A percentile compares a stretch with the other conserved stretches of the same genome.
phyloP scores from a whole-genome alignment of 2,113 vertebrate genomes.

The Cervus canadensis region DNA sequence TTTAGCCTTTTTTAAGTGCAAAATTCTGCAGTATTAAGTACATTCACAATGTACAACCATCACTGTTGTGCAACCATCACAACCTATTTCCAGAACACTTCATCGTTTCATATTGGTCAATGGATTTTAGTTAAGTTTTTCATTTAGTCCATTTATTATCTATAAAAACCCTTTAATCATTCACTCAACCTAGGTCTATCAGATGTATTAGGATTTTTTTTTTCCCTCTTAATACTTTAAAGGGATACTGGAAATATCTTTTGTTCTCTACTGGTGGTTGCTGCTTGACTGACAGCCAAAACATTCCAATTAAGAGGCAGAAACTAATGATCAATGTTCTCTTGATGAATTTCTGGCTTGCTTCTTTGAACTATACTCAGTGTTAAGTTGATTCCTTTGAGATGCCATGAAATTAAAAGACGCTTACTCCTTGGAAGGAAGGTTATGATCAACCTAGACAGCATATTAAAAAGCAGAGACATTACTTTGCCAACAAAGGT shows the following conservation, averaged over 20 bases:
- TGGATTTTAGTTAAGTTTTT: background rate
- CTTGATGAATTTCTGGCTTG: background rate
- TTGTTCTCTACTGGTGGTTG: background rate
- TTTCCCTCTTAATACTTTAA: background rate
- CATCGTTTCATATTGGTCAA: background rate
- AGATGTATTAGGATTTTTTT: background rate
- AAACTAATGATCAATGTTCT: background rate
- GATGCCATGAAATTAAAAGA: background rate
- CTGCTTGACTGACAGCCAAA: background rate
- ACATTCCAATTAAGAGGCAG: background rate
- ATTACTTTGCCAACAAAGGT: background rate
- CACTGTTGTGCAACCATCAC: background rate
- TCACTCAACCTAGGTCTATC: background rate
- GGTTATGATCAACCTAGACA: no score
- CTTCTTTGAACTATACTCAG: slow-evolving; percentile 18
- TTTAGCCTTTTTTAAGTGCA: background rate
- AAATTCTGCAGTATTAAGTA: background rate
- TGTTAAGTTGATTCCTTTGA: slow-evolving; percentile 7
- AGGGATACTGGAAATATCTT: background rate
- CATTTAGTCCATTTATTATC: background rate
- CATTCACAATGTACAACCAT: background rate
- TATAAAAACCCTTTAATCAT: background rate
- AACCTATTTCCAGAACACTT: background rate
- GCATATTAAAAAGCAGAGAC: no score
- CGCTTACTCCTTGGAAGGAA: no score